These are phyloP conservation scores for Lithodes maja DNA, from an alignment of 2,888 invertebrate species.

Conservation along the genomic window DNA sequence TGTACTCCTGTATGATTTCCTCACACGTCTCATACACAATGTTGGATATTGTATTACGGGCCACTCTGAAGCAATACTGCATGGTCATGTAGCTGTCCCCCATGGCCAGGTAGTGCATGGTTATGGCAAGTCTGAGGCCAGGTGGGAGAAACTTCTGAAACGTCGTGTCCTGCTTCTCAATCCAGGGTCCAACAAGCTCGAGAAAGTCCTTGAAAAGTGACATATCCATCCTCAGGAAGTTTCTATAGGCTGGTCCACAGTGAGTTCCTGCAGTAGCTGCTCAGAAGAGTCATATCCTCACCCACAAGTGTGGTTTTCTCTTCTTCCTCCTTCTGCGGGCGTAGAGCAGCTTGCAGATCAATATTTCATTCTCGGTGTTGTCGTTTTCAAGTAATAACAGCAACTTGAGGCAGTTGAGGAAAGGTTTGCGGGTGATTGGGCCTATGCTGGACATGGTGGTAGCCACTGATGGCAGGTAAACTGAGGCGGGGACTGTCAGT, in stretches of 20 bases:
- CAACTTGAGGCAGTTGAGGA: too few species aligned
- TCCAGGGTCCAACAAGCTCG: neutral
- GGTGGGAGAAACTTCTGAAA: neutral
- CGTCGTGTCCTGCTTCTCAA: conserved; percentile 1
- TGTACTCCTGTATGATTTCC: neutral
- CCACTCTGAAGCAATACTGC: neutral
- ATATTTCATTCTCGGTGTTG: neutral
- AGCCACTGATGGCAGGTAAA: too few species aligned
- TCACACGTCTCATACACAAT: neutral
- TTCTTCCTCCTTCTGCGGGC: neutral
- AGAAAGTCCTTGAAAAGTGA: neutral
- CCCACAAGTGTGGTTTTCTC: neutral
- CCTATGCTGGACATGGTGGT: too few species aligned
- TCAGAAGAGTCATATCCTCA: neutral
- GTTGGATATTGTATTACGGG: neutral
- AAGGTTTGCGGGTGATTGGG: too few species aligned
- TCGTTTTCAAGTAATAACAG: neutral
- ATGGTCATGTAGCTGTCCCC: neutral
- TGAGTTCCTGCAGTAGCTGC: neutral
- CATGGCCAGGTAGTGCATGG: neutral
- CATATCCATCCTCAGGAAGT: neutral
- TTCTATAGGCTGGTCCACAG: neutral
- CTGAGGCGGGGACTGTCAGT: too few species aligned
- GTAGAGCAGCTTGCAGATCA: neutral
- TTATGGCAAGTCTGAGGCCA: neutral